Percentiles rank a stretch among this genome's conserved stretches.
Conservation (phyloP, 2,797 vertebrate genomes). For the Protosalanx chinensis region DNA sequence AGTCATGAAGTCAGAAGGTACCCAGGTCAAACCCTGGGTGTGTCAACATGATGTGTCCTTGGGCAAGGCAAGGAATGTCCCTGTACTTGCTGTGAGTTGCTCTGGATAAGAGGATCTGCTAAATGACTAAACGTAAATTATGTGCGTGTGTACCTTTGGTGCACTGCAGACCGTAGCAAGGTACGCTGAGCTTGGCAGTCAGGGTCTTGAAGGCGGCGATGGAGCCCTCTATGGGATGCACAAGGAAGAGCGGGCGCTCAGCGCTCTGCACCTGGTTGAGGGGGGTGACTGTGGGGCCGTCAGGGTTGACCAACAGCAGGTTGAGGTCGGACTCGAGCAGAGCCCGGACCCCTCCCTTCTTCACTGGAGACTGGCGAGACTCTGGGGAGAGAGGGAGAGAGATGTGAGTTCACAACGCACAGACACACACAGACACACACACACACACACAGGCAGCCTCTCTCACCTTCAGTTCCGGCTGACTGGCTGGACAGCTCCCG, state of each 20-base stretch:
- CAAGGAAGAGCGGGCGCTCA: constrained; percentile 87
- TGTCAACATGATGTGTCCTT: too few species aligned
- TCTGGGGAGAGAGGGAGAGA: constrained; percentile 62
- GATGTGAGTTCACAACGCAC: background rate
- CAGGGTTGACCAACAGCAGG: constrained; percentile 84
- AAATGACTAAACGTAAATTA: too few species aligned
- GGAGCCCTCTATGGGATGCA: constrained; percentile 96
- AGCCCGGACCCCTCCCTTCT: constrained; percentile 29
- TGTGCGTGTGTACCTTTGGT: constrained; percentile 54
- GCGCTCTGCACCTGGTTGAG: constrained; percentile 84
- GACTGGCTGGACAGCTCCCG: constrained; percentile 76
- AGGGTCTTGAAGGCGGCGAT: constrained; percentile 78
- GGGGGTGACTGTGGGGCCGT: constrained; percentile 74
- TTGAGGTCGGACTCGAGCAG: constrained; percentile 75
- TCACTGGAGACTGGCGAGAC: constrained; percentile 44
- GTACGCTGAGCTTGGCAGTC: constrained; percentile 81
- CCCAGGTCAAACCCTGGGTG: too few species aligned
- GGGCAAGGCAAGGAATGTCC: too few species aligned
- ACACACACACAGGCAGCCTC: constrained; percentile 13
- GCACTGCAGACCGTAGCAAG: constrained; percentile 93
- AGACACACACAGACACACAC: constrained; percentile 11
- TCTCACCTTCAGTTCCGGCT: constrained; percentile 60
- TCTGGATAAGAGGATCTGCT: too few species aligned
- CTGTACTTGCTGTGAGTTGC: too few species aligned
- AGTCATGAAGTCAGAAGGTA: too few species aligned